Percentiles rank a stretch among this genome's conserved stretches.
Conservation (phyloP, 1,140 invertebrate genomes). For the Gryllus bimaculatus region DNA sequence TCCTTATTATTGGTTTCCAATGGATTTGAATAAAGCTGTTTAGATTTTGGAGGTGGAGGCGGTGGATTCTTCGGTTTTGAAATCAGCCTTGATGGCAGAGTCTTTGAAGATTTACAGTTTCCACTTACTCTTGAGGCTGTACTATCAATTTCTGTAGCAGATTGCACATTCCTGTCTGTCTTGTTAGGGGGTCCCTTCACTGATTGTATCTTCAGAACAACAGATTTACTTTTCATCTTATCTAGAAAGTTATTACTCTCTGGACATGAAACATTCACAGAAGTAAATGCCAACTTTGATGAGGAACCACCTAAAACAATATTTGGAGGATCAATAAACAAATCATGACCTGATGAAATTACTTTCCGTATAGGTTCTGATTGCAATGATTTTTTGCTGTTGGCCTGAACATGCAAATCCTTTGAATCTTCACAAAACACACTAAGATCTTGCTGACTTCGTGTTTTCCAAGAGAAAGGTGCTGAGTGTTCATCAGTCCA, state of each 20-base stretch:
- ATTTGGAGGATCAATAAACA: slow-evolving; percentile 22
- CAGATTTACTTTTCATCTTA: slow-evolving; percentile 34
- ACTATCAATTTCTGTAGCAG: too few relatives aligned
- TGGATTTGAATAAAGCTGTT: neutral
- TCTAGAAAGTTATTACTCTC: slow-evolving; percentile 33
- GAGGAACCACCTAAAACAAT: slow-evolving; percentile 31
- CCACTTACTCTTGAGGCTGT: slow-evolving; percentile 17
- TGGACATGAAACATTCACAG: slow-evolving; percentile 18
- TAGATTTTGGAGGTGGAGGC: slow-evolving; percentile 22
- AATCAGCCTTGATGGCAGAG: slow-evolving; percentile 9
- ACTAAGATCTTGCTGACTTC: slow-evolving; percentile 62
- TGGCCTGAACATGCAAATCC: neutral
- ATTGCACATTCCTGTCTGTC: too few relatives aligned
- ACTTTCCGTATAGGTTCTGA: too few relatives aligned
- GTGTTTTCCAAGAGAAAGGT: slow-evolving; percentile 68
- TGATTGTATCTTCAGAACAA: slow-evolving; percentile 34
- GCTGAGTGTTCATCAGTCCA: slow-evolving; percentile 68
- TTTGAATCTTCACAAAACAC: slow-evolving; percentile 33
- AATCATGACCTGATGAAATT: slow-evolving; percentile 5
- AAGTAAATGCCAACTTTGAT: slow-evolving; percentile 29
- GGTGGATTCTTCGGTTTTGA: slow-evolving; percentile 33
- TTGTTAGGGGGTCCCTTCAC: neutral
- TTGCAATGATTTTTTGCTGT: too few relatives aligned
- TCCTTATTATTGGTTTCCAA: slow-evolving; percentile 26
- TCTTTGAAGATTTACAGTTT: slow-evolving; percentile 21